A percentile compares a stretch with the other conserved stretches of the same genome.
phyloP scores from a whole-genome alignment of 1,140 invertebrate genomes.

The Aleiodes sp. region DNA sequence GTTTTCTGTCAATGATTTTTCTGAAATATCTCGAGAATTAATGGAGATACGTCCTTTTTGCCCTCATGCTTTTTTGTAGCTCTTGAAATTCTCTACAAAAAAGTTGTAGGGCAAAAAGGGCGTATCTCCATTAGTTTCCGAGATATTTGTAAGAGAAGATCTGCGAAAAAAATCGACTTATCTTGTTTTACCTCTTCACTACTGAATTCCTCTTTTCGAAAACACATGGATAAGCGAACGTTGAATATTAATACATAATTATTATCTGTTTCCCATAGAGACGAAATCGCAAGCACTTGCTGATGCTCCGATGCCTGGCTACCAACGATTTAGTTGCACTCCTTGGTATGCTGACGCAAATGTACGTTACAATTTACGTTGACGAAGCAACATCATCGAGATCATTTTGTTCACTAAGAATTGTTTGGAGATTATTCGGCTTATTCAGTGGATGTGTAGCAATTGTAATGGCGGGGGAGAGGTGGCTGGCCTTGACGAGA shows the following conservation, averaged over 20 bases:
- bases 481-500: conserved; percentile 84
- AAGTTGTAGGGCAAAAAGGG: too few relatives aligned
- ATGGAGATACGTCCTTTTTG: too few relatives aligned
- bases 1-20: too few relatives aligned
- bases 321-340: conserved; percentile 82
- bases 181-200: too few relatives aligned
- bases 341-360: conserved; percentile 74
- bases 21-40: too few relatives aligned
- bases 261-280: conserved; percentile 66
- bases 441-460: conserved; percentile 87
- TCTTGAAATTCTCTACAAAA: too few relatives aligned
- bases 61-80: too few relatives aligned
- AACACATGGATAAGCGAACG: background rate
- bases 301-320: conserved; percentile 81
- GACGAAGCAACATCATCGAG: conserved; percentile 51
- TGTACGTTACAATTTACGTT: conserved; percentile 69
- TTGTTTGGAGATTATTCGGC: conserved; percentile 82
- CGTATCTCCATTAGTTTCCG: too few relatives aligned
- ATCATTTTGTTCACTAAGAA: conserved; percentile 73
- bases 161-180: too few relatives aligned
- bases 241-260: too few relatives aligned
- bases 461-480: conserved; percentile 85
- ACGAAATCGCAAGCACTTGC: conserved; percentile 80
- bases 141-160: too few relatives aligned
- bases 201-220: background rate